A percentile compares a stretch with the other conserved stretches of the same genome.
Conservation (phyloP, 2,888 invertebrate genomes). For the Lycia hirtaria region DNA sequence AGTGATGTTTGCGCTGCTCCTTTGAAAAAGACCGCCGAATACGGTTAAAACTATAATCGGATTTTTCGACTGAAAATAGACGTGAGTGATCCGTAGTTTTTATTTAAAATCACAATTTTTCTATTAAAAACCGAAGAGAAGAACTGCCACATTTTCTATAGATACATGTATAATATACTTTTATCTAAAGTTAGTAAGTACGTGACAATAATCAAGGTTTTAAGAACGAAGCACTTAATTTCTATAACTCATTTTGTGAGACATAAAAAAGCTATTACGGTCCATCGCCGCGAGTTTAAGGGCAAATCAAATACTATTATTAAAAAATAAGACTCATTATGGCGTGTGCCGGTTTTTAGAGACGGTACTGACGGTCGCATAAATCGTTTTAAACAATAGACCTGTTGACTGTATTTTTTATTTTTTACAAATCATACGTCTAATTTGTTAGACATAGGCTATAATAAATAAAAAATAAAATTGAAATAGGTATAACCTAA, state of each 20-base stretch:
- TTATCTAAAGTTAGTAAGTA: slow-evolving; percentile 1
- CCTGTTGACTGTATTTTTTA: too few relatives aligned
- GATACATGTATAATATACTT: background rate
- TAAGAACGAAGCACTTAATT: slow-evolving; percentile 35
- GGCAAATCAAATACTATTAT: slow-evolving; percentile 64
- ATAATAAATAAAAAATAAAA: too few relatives aligned
- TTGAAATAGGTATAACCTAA: too few relatives aligned
- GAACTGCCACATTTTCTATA: background rate
- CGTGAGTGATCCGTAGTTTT: too few relatives aligned
- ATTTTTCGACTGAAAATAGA: too few relatives aligned
- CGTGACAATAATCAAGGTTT: slow-evolving; percentile 38
- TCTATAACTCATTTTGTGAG: slow-evolving; percentile 41
- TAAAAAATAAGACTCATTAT: slow-evolving; percentile 55
- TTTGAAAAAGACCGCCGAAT: too few relatives aligned
- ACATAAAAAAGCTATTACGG: slow-evolving; percentile 53
- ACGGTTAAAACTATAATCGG: too few relatives aligned
- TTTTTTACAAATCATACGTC: too few relatives aligned
- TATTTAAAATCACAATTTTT: too few relatives aligned
- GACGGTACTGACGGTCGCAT: slow-evolving; percentile 45
- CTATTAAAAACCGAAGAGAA: too few relatives aligned
- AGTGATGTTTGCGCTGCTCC: too few relatives aligned
- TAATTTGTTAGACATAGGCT: too few relatives aligned
- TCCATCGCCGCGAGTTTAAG: slow-evolving; percentile 44
- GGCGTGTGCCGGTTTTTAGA: slow-evolving; percentile 47
- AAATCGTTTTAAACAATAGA: slow-evolving; percentile 14